A percentile compares a stretch with the other conserved stretches of the same genome.
phyloP scores from a whole-genome alignment of 2,797 vertebrate genomes.

The Ambastaia sidthimunki region DNA sequence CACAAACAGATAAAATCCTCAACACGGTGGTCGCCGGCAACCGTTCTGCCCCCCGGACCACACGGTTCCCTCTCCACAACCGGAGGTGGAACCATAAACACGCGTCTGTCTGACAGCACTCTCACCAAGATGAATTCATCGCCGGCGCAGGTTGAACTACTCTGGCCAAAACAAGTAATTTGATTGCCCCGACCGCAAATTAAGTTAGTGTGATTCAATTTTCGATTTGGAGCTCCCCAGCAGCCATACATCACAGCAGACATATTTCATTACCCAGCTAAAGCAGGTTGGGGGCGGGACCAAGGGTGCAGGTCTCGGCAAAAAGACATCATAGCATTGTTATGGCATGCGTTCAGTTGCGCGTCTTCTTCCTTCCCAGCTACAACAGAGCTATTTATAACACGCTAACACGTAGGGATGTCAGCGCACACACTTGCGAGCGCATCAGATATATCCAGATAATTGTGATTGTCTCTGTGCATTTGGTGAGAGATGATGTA shows the following conservation, averaged over 20 bases:
- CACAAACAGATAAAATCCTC: slow-evolving; percentile 57
- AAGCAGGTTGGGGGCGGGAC: slow-evolving; percentile 70
- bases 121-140: slow-evolving; percentile 86
- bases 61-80: slow-evolving; percentile 11
- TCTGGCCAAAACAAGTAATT: slow-evolving; percentile 86
- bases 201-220: slow-evolving; percentile 89
- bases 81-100: slow-evolving; percentile 36
- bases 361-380: slow-evolving; percentile 28
- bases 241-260: slow-evolving; percentile 84
- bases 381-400: slow-evolving; percentile 54
- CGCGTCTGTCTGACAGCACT: slow-evolving; percentile 74
- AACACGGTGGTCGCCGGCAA: slow-evolving; percentile 59
- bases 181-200: slow-evolving; percentile 86
- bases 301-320: slow-evolving; percentile 67
- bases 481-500: slow-evolving; percentile 48
- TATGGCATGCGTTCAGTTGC: slow-evolving; percentile 66
- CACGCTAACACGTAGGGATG: slow-evolving; percentile 39
- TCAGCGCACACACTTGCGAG: slow-evolving; percentile 38
- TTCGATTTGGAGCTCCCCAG: slow-evolving; percentile 82
- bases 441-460: slow-evolving; percentile 55
- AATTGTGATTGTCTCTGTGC: slow-evolving; percentile 54
- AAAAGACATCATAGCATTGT: slow-evolving; percentile 80
- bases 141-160: slow-evolving; percentile 72
- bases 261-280: slow-evolving; percentile 86
- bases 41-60: slow-evolving; percentile 35